Evolutionary conservation across 1,140 invertebrate genomes (phyloP).

Genomic region (Meloidogyne hapla): DNA sequence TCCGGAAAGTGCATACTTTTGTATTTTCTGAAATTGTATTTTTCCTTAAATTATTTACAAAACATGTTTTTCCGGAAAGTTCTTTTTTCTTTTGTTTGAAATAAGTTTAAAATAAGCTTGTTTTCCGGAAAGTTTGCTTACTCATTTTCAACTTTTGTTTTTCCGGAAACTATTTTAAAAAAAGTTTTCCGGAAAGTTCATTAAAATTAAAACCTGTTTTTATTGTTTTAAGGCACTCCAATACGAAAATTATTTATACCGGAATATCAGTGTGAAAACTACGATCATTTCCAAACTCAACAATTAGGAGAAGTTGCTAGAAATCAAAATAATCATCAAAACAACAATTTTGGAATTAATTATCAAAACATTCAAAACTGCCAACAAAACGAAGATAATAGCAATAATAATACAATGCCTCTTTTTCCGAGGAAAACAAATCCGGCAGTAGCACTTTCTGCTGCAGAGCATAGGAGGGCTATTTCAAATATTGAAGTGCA

Average conservation of each 20-base stretch:
- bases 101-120: too few relatives aligned
- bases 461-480: constrained; percentile 21
- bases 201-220: too few relatives aligned
- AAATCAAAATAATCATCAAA: background rate
- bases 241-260: constrained; percentile 23
- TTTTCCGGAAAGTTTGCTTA: background rate
- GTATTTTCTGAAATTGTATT: too few relatives aligned
- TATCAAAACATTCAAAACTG: constrained; percentile 1
- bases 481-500: constrained; percentile 11
- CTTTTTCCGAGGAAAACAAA: constrained; percentile 45
- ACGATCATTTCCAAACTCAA: constrained; percentile 27
- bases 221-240: constrained; percentile 10
- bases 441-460: background rate
- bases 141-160: too few relatives aligned
- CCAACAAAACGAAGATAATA: background rate
- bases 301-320: constrained; percentile 8
- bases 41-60: too few relatives aligned
- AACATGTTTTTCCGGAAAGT: too few relatives aligned
- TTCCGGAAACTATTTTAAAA: too few relatives aligned
- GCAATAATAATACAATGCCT: constrained; percentile 38
- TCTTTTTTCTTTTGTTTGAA: too few relatives aligned
- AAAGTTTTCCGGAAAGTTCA: too few relatives aligned
- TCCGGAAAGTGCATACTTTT: too few relatives aligned
- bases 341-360: background rate
- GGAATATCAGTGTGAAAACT: constrained; percentile 29